Evolutionary conservation across 2,113 vertebrate genomes (phyloP), one percentile per base, ranked within the genome.

Genomic region (Chamaea fasciata): DNA sequence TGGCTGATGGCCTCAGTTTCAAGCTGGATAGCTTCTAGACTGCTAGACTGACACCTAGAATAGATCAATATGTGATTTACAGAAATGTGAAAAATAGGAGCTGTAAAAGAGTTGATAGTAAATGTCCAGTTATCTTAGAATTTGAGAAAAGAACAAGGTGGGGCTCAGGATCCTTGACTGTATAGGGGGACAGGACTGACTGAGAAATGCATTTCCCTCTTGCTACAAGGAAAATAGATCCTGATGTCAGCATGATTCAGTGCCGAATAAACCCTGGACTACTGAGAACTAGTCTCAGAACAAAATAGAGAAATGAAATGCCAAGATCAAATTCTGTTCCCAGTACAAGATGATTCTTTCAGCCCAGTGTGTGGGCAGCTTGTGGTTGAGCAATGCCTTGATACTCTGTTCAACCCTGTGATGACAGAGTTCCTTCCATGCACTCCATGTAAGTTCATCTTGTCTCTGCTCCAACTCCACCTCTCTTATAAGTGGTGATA

Each of bases 1-100:
- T 71, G 62, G 69, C 56, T 80, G 89, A 67, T 84, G 60, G 53
- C 44, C 67, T 89, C 12, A 8, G 13, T 87, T 94, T 83, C 83
- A 84, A 76, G 52, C 35, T 89, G 60, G 12, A n/a, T 73, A 82
- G 64, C 65, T 84, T 84, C 91, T 95, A 97, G 62, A 90, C 89
- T 44, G 80, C 35, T 83, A 92, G 76, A 80, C 60, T 93, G 80
- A 73, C 77, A 84, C 81, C 94, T 97, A 46, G 70, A 95, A 96
- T 10, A 94, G 74, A 97, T 17, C 30, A 94, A 94, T 53, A 74
- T 31, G 21, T 57, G 56, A 60, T 90, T 89, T 89, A 93, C 52
- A 90, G 52, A 81, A 83, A 56, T 0, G 0, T 70, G 39, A 92
- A 68, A 81, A 77, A 83, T 14, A 41, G 52, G 33, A 92, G 27